Evolutionary conservation across 2,113 vertebrate genomes (phyloP).

Genomic region (Aegypius monachus): DNA sequence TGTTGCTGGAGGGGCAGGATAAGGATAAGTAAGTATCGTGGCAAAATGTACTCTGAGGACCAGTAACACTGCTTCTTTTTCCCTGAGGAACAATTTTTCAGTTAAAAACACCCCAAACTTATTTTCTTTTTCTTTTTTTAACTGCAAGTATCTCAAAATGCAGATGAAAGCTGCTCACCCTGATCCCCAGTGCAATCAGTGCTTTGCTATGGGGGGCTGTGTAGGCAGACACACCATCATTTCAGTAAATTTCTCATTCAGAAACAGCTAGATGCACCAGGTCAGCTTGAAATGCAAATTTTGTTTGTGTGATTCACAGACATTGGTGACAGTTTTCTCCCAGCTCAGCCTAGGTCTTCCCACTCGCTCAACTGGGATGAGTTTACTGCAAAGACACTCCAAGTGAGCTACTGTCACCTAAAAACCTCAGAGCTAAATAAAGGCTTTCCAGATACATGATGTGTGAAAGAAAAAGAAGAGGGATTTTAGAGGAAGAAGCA

Average conservation of each 20-base stretch:
- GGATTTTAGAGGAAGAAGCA: not conserved
- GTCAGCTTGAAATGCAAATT: slow-evolving; percentile 25
- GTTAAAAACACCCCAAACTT: not conserved
- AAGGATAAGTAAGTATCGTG: not conserved
- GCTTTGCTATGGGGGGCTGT: not conserved
- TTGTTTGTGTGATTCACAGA: not conserved
- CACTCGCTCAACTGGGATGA: not conserved
- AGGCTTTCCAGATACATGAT: not conserved
- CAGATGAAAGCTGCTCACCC: not conserved
- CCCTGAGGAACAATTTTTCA: not conserved
- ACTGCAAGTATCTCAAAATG: not conserved
- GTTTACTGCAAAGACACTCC: not conserved
- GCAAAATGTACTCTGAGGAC: not conserved
- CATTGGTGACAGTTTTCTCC: not conserved
- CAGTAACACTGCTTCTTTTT: not conserved
- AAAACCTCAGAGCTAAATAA: not conserved
- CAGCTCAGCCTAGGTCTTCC: not conserved
- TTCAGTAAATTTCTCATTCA: slow-evolving; percentile 9
- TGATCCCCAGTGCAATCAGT: not conserved
- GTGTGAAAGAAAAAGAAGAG: not conserved
- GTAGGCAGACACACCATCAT: not conserved
- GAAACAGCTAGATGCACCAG: not conserved
- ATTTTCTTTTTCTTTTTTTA: not conserved
- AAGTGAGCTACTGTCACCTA: not conserved
- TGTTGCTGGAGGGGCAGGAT: not conserved